These are phyloP conservation scores for Amphipoea oculea DNA, from an alignment of 2,888 invertebrate genomes.

Conservation along the genomic window DNA sequence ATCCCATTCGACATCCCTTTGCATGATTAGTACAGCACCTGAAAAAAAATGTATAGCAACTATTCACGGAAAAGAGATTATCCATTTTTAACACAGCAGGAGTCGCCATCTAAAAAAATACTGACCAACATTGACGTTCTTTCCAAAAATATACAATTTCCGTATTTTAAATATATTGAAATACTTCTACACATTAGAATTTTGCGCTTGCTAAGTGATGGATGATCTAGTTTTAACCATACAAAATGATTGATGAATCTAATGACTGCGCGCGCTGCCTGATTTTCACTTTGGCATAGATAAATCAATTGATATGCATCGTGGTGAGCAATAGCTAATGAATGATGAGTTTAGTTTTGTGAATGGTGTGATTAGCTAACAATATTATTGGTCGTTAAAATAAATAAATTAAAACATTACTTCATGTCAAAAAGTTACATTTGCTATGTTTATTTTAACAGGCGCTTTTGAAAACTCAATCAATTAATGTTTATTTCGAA, in stretches of 20 bases:
- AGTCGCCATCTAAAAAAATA: neutral
- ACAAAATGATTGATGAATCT: conserved; percentile 57
- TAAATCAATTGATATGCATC: conserved; percentile 42
- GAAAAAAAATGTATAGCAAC: neutral
- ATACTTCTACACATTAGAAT: conserved; percentile 10
- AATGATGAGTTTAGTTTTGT: conserved; percentile 1
- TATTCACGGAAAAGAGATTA: neutral
- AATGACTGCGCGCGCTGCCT: conserved; percentile 32
- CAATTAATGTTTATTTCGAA: neutral
- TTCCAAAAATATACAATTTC: neutral
- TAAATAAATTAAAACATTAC: neutral
- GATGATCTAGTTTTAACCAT: conserved; percentile 54
- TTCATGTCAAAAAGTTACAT: neutral
- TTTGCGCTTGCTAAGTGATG: conserved; percentile 42
- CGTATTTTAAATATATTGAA: neutral
- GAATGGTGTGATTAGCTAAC: neutral
- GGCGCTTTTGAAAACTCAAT: neutral
- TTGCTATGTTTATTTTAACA: neutral
- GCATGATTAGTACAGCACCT: neutral
- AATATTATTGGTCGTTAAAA: too few relatives aligned
- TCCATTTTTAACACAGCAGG: neutral
- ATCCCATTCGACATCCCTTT: neutral
- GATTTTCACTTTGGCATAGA: conserved; percentile 45
- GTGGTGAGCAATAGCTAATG: conserved; percentile 12
- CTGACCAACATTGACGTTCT: neutral